Evolutionary conservation across 2,888 invertebrate genomes (phyloP), one percentile per base, ranked within the genome.

Genomic region (Atrina japonica): DNA sequence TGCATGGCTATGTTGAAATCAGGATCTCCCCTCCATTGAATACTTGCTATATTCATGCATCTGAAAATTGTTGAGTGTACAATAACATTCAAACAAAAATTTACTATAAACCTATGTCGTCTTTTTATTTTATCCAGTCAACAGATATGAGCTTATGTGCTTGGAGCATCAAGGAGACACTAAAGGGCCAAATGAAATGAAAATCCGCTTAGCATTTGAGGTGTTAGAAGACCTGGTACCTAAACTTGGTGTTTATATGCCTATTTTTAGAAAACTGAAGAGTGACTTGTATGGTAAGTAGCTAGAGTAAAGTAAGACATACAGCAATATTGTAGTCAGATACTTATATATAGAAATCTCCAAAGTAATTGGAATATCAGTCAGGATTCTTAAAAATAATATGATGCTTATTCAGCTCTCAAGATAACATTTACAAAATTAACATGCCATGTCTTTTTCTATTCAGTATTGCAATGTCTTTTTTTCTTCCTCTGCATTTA

Each of bases 211-310:
- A 6, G 84, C 88, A 11, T 89, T 89, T 69, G 80, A 86, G 65
- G 86, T 86, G 0, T 70, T 88, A 30, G 88, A 89, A 74, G 85
- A 86, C 43, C 68, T 89, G 6, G 70, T 88, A 9, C 88, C 88
- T 18, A 78, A 86, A 61, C 78, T 89, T 43, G 88, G 88, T 6
- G 85, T 88, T 14, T 89, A 83, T 74, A 78, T 82, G 9, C 77
- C 82, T 23, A 81, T 88, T 27, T 81, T 88, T 52, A 77, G 72
- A 50, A 82, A 81, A 53, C 77, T 89, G 9, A 75, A 87, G 21
- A 81, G 87, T 70, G 88, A 88, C 68, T 74, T 89, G 6, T 84
- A 82, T 81, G 87, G 88, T 88, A 81, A 73, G 73, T 35, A 3
- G n/a, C 11, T 29, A 16, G 35, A 56, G 23, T n/a, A 30, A 18